A percentile compares a stretch with the other conserved stretches of the same genome.
phyloP scores from a whole-genome alignment of 2,113 vertebrate genomes.

The Suncus etruscus region DNA sequence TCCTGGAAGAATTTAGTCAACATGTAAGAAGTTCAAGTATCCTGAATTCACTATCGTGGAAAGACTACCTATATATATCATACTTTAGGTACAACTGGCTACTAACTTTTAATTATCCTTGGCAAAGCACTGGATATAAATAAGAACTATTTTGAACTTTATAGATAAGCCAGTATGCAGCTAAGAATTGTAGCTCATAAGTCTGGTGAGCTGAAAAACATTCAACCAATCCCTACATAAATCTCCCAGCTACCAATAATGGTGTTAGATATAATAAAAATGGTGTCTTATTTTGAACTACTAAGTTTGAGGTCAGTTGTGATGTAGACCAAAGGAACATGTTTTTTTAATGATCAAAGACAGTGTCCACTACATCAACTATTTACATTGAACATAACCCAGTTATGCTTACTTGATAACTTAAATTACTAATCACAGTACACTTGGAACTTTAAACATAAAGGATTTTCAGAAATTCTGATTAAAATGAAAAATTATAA shows the following conservation, averaged over 20 bases:
- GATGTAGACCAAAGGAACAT: not conserved
- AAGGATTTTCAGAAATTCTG: not conserved
- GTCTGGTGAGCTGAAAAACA: not conserved
- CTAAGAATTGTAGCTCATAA: not conserved
- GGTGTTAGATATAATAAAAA: not conserved
- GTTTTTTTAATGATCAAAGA: conserved; percentile 15
- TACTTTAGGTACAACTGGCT: not conserved
- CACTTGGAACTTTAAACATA: not conserved
- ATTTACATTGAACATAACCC: not conserved
- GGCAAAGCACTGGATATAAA: not conserved
- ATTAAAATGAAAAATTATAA: conserved; percentile 31
- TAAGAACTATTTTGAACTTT: not conserved
- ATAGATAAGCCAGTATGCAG: not conserved
- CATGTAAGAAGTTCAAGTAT: not conserved
- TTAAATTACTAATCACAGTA: conserved; percentile 29
- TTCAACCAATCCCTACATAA: not conserved
- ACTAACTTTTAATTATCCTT: not conserved
- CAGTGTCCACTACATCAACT: not conserved
- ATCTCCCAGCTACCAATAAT: not conserved
- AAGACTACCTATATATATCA: not conserved
- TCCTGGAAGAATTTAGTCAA: not conserved
- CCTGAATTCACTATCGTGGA: not conserved
- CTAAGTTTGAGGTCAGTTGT: conserved; percentile 3
- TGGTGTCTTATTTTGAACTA: not conserved
- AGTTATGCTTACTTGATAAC: not conserved